These are phyloP conservation scores for Arbacia lixula DNA, from an alignment of 53 echinoderm and acorn worm species.

Conservation along the genomic window DNA sequence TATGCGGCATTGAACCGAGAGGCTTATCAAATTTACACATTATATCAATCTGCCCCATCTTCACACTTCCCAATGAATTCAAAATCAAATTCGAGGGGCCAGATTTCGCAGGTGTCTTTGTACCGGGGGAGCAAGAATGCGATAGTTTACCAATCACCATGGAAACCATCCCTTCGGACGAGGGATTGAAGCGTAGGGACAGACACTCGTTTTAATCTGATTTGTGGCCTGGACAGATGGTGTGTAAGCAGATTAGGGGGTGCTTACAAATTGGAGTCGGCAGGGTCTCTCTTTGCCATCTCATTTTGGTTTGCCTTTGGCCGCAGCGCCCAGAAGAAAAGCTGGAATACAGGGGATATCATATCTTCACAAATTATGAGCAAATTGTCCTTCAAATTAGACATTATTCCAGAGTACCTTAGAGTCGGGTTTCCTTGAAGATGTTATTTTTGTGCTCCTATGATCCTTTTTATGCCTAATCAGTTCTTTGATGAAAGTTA, in stretches of 20 bases:
- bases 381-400: too few relatives aligned
- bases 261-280: conserved; percentile 33
- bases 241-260: conserved; percentile 26
- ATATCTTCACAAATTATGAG: too few relatives aligned
- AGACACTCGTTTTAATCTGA: conserved; percentile 30
- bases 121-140: neutral
- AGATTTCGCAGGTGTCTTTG: conserved; percentile 6
- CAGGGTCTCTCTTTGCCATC: too few relatives aligned
- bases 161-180: conserved; percentile 17
- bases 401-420: too few relatives aligned
- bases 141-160: conserved; percentile 17
- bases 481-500: too few relatives aligned
- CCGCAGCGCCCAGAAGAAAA: too few relatives aligned
- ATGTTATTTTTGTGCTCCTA: too few relatives aligned
- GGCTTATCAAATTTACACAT: conserved; percentile 28
- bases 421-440: too few relatives aligned
- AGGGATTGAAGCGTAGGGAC: neutral
- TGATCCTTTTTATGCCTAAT: too few relatives aligned
- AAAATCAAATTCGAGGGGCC: conserved; percentile 1
- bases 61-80: conserved; percentile 2
- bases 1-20: too few relatives aligned
- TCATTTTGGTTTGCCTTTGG: too few relatives aligned
- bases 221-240: conserved; percentile 26
- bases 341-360: too few relatives aligned
- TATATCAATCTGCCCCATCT: conserved; percentile 7